phyloP scores from a whole-genome alignment of 2,888 invertebrate genomes.

The Hyposoter didymator region DNA sequence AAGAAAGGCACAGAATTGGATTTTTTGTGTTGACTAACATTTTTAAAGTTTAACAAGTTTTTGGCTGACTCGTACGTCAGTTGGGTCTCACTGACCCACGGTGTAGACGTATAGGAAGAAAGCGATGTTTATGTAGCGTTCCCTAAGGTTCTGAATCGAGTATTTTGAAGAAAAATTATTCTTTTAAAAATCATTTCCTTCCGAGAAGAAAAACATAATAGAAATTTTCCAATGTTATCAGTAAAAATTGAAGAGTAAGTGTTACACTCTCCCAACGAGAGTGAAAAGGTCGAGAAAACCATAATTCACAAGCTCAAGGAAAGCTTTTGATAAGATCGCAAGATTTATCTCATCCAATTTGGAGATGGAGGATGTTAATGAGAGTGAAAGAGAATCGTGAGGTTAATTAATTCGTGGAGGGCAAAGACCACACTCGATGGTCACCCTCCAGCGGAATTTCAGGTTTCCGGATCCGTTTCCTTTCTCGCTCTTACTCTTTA shows the following conservation, averaged over 20 bases:
- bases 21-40: not conserved
- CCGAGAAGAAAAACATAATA: not conserved
- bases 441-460: slow-evolving; percentile 57
- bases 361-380: slow-evolving; percentile 42
- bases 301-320: not conserved
- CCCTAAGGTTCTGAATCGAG: not conserved
- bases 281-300: not conserved
- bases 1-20: not conserved
- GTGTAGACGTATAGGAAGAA: not conserved
- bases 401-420: slow-evolving; percentile 27
- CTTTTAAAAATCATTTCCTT: not conserved
- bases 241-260: not conserved
- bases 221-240: not conserved
- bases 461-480: slow-evolving; percentile 57
- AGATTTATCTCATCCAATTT: not conserved
- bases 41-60: not conserved
- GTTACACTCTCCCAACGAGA: not conserved
- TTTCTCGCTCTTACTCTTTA: slow-evolving; percentile 17
- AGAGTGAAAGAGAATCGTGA: slow-evolving; percentile 61
- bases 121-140: not conserved
- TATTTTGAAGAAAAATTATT: not conserved
- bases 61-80: not conserved
- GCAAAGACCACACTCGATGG: slow-evolving; percentile 28
- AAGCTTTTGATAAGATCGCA: not conserved
- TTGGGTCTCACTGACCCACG: not conserved